phyloP scores from a whole-genome alignment of 2,888 invertebrate species.

The Thyatira batis region DNA sequence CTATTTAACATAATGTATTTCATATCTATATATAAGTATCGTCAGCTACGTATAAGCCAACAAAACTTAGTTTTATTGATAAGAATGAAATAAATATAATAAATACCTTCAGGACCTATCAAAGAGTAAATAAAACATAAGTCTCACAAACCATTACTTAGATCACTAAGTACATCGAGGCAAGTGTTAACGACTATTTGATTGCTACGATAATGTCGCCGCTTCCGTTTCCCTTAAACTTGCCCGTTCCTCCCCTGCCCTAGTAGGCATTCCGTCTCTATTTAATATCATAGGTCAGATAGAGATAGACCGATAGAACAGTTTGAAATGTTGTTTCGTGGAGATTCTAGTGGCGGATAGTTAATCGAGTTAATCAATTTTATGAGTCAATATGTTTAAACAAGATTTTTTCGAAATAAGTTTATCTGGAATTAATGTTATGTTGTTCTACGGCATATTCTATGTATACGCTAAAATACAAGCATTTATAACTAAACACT shows the following conservation, averaged over 20 bases:
- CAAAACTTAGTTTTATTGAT: too few species aligned
- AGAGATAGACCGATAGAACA: conserved; percentile 19
- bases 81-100: background rate
- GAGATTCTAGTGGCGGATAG: conserved; percentile 11
- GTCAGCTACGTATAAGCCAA: too few species aligned
- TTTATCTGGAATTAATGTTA: too few species aligned
- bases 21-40: too few species aligned
- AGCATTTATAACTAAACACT: too few species aligned
- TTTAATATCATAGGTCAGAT: conserved; percentile 14
- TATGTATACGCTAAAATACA: too few species aligned
- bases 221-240: background rate
- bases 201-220: conserved; percentile 58
- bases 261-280: conserved; percentile 16
- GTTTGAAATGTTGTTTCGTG: conserved; percentile 5
- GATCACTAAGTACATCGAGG: conserved; percentile 15
- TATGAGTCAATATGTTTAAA: too few species aligned
- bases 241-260: conserved; percentile 7
- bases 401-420: too few species aligned
- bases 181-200: conserved; percentile 58
- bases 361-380: conserved; percentile 33
- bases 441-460: too few species aligned
- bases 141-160: background rate
- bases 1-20: too few species aligned
- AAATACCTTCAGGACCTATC: background rate
- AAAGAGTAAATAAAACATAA: background rate